phyloP scores from a whole-genome alignment of 1,140 invertebrate genomes.

The Trichonephila clavipes region DNA sequence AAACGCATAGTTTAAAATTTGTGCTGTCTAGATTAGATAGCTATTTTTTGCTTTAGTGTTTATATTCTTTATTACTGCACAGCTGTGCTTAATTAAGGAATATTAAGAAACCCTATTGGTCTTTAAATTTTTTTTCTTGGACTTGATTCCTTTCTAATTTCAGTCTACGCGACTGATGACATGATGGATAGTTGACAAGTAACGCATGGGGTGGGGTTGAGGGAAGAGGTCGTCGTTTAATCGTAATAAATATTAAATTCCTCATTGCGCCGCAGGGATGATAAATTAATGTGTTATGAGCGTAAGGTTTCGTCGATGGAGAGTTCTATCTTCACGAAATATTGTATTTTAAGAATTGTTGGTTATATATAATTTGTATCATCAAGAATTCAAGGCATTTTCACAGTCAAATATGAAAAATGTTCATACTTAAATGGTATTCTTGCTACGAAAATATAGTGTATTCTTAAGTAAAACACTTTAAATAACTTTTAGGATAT shows the following conservation, averaged over 20 bases:
- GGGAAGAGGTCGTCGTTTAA: not conserved
- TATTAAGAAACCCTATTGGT: not conserved
- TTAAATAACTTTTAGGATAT: no score
- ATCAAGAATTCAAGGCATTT: no score
- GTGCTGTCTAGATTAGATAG: not conserved
- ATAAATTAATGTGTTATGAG: not conserved
- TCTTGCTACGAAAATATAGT: no score
- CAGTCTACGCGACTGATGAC: not conserved
- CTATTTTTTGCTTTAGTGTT: not conserved
- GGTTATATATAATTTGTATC: no score
- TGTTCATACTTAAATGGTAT: no score
- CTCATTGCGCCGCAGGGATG: not conserved
- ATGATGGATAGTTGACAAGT: slow-evolving; percentile 1
- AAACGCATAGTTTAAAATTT: not conserved
- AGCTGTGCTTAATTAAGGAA: not conserved
- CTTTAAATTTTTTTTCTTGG: not conserved
- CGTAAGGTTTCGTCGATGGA: not conserved
- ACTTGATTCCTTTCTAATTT: not conserved
- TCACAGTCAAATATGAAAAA: no score
- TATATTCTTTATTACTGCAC: not conserved
- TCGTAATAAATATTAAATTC: slow-evolving; percentile 49
- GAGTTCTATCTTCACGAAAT: no score
- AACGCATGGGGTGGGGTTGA: not conserved
- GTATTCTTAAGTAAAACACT: no score
- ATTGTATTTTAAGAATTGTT: no score